Percentiles rank a stretch among this genome's conserved stretches.
Evolutionary conservation across 2,113 vertebrate species (phyloP).

Genomic region (Lagopus muta): DNA sequence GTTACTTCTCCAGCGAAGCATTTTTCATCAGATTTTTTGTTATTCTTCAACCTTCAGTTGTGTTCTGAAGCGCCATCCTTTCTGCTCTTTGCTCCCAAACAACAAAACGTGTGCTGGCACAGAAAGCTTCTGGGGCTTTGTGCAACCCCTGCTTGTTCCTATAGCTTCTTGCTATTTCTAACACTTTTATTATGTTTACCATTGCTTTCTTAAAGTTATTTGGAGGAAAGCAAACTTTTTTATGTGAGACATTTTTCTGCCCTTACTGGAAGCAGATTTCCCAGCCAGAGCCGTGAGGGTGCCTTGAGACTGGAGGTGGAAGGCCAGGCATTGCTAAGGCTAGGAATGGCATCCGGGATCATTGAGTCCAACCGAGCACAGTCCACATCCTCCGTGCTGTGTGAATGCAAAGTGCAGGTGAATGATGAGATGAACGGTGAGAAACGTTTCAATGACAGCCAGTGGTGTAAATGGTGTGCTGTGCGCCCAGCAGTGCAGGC

Average conservation of each 20-base stretch:
- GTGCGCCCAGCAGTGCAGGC: no score
- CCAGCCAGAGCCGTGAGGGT: accelerated
- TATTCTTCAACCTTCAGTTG: background rate
- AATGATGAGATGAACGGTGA: background rate
- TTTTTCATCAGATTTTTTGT: background rate
- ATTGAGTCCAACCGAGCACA: background rate
- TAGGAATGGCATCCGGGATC: background rate
- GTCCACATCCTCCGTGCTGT: accelerated
- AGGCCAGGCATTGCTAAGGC: no score
- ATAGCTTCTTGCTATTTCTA: background rate
- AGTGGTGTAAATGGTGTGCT: background rate
- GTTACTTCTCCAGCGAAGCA: background rate
- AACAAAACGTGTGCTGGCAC: no score
- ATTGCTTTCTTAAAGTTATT: background rate
- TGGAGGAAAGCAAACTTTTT: background rate
- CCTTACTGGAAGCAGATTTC: background rate
- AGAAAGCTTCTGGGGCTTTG: background rate
- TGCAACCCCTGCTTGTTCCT: background rate
- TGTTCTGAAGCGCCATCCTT: accelerated
- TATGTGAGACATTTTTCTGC: background rate
- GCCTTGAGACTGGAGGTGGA: background rate
- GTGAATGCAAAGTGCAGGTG: background rate
- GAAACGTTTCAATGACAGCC: accelerated
- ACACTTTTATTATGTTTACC: background rate
- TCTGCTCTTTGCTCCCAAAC: background rate